phyloP scores from a whole-genome alignment of 92 coral and sea anemone species.

The Anthopleura xanthogrammica region DNA sequence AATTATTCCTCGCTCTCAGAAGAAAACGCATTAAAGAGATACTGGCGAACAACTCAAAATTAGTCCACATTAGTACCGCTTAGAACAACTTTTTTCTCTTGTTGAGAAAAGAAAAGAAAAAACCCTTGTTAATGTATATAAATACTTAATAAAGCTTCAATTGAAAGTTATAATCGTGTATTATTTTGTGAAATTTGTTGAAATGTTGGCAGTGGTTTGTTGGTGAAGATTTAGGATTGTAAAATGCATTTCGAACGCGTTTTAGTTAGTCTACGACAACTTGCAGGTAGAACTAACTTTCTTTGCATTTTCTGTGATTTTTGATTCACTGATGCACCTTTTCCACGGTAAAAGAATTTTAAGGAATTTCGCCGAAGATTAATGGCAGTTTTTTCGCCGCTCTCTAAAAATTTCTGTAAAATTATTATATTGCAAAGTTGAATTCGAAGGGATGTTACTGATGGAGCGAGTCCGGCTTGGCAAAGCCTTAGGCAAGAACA shows the following conservation, averaged over 20 bases:
- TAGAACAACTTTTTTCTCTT: background rate
- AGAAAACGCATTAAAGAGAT: too few relatives aligned
- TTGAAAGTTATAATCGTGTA: background rate
- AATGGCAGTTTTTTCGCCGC: too few relatives aligned
- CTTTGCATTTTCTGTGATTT: too few relatives aligned
- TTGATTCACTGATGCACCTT: too few relatives aligned
- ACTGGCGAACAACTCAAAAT: background rate
- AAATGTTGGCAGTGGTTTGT: background rate
- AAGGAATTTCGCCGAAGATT: background rate
- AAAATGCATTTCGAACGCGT: too few relatives aligned
- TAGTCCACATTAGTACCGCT: background rate
- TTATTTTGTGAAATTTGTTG: background rate
- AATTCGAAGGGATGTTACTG: background rate
- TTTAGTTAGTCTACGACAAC: too few relatives aligned
- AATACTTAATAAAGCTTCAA: constrained; percentile 1
- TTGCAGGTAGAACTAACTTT: too few relatives aligned
- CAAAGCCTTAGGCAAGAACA: constrained; percentile 7
- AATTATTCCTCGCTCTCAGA: too few relatives aligned
- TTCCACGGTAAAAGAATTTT: background rate
- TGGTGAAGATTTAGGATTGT: background rate
- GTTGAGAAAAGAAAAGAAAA: background rate
- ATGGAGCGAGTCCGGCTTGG: background rate
- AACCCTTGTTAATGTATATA: background rate
- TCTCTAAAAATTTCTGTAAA: background rate
- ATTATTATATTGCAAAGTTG: background rate